These are phyloP conservation scores for Pegoplata infirma DNA, from an alignment of 2,888 invertebrate genomes.

Conservation along the genomic window DNA sequence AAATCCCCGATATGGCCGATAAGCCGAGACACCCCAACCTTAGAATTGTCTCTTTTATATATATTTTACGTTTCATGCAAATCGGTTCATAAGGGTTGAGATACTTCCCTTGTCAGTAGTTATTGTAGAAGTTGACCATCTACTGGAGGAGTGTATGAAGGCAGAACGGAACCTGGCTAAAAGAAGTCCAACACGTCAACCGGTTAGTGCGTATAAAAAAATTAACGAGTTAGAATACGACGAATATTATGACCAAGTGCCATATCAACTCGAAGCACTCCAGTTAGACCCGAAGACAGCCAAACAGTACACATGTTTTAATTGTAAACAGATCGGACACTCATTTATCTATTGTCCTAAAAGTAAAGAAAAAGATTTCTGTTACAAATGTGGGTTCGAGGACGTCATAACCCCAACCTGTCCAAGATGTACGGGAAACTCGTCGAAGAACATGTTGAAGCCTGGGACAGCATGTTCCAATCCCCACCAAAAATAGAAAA, in stretches of 20 bases:
- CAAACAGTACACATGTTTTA: constrained; percentile 18
- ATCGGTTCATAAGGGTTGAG: too few relatives aligned
- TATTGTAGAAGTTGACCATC: neutral
- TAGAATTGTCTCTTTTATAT: too few relatives aligned
- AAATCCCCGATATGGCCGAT: too few relatives aligned
- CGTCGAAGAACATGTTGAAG: neutral
- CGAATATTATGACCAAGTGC: neutral
- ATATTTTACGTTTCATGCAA: too few relatives aligned
- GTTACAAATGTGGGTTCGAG: constrained; percentile 6
- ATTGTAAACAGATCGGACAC: constrained; percentile 7
- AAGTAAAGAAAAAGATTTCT: neutral
- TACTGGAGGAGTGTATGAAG: neutral
- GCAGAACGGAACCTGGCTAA: constrained; percentile 4
- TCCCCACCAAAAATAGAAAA: neutral
- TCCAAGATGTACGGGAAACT: constrained; percentile 21
- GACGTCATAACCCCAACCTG: constrained; percentile 15
- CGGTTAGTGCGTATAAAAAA: too few relatives aligned
- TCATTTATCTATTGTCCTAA: constrained; percentile 10
- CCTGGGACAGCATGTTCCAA: neutral
- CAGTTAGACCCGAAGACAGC: neutral
- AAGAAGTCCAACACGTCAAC: neutral
- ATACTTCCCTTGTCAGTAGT: too few relatives aligned
- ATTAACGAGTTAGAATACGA: neutral
- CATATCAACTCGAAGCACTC: neutral
- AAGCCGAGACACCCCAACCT: too few relatives aligned